Conservation (phyloP, 2,113 vertebrate species). For the Notarius lentiginosus region DNA sequence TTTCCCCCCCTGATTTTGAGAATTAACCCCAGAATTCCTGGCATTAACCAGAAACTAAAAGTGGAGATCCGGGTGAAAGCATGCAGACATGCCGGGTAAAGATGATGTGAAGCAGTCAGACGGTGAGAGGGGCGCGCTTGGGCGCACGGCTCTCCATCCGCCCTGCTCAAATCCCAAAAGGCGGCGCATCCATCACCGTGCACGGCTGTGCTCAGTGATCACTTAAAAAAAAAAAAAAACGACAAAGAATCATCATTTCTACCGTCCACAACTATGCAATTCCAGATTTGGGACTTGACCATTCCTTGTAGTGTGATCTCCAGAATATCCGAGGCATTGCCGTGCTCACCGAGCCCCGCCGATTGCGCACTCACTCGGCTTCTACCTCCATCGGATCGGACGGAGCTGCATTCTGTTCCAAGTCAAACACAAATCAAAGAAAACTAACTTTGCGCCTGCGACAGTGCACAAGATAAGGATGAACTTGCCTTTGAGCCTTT, state of each 20-base stretch:
- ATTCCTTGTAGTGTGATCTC: slow-evolving; percentile 59
- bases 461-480: slow-evolving; percentile 3
- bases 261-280: slow-evolving; percentile 24
- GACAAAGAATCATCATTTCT: slow-evolving; percentile 53
- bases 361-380: slow-evolving; percentile 52
- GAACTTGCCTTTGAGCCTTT: not conserved
- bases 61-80: slow-evolving; percentile 48
- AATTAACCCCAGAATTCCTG: slow-evolving; percentile 61
- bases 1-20: slow-evolving; percentile 68
- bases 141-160: slow-evolving; percentile 64
- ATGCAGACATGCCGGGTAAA: slow-evolving; percentile 28
- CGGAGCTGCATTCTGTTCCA: slow-evolving; percentile 53
- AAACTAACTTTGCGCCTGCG: slow-evolving; percentile 32
- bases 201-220: slow-evolving; percentile 50
- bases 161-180: slow-evolving; percentile 61
- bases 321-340: slow-evolving; percentile 59
- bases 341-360: slow-evolving; percentile 55
- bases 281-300: slow-evolving; percentile 38
- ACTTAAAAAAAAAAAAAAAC: slow-evolving; percentile 41
- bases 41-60: slow-evolving; percentile 61
- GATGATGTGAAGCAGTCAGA: slow-evolving; percentile 46
- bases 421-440: slow-evolving; percentile 42
- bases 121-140: slow-evolving; percentile 53
- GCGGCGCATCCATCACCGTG: slow-evolving; percentile 49
- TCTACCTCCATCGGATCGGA: slow-evolving; percentile 36